These are phyloP conservation scores for Siniperca chuatsi DNA, from an alignment of 2,113 vertebrate species.

Conservation along the genomic window DNA sequence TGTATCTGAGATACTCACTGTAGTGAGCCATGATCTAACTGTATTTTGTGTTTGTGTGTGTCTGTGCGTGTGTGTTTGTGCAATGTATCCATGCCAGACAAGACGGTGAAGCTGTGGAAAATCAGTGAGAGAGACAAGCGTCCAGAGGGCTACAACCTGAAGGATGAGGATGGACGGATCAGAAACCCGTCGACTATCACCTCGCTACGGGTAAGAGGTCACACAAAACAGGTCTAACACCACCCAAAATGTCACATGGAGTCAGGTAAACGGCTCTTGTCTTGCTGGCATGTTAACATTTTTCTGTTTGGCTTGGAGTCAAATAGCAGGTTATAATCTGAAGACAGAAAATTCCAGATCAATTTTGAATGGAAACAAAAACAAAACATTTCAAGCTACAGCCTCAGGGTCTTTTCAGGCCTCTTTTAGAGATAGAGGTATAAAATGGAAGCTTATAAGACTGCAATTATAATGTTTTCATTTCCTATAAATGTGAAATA, in stretches of 20 bases:
- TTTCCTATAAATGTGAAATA: background rate
- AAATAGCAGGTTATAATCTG: background rate
- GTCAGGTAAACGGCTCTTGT: background rate
- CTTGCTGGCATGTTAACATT: background rate
- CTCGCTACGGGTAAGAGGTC: conserved; percentile 89
- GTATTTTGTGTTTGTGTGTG: conserved; percentile 32
- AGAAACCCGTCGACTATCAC: conserved; percentile 97
- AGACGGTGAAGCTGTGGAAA: conserved; percentile 99
- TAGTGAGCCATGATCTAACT: conserved; percentile 49
- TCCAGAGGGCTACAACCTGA: conserved; percentile 97
- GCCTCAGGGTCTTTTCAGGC: background rate
- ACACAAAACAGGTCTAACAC: background rate
- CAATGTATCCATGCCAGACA: conserved; percentile 84
- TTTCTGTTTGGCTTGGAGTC: background rate
- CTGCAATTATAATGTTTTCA: background rate
- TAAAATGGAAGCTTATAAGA: background rate
- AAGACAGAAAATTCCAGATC: background rate
- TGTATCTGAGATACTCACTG: conserved; percentile 56
- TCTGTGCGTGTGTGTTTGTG: conserved; percentile 33
- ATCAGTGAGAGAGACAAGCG: conserved; percentile 98
- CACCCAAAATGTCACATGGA: conserved; percentile 8
- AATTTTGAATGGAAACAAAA: background rate
- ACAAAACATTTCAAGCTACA: background rate
- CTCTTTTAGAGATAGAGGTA: background rate
- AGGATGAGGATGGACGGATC: conserved; percentile 96